Conservation (phyloP, 2,888 invertebrate genomes). For the Branchipolynoe longqiensis region DNA sequence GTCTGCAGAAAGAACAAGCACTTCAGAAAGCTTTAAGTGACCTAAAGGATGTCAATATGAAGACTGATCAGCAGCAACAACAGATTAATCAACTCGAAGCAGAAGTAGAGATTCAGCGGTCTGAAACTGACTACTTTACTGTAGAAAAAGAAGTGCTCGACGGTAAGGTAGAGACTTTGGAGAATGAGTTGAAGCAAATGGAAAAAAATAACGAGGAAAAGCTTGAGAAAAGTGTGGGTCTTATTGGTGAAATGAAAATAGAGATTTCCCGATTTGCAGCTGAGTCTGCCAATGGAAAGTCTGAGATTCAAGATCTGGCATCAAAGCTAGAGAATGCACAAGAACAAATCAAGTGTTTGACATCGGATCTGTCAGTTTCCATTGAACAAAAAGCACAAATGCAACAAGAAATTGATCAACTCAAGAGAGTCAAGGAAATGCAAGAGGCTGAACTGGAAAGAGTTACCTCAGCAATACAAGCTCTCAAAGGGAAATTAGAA, state of each 20-base stretch:
- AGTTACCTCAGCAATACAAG: not conserved
- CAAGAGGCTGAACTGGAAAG: not conserved
- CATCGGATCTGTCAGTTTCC: not conserved
- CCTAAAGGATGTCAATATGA: not conserved
- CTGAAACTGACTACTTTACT: not conserved
- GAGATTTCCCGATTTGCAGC: not conserved
- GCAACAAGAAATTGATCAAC: conserved; percentile 22
- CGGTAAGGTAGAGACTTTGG: not conserved
- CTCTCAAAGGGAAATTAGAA: not conserved
- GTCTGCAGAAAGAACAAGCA: not conserved
- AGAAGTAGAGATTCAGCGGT: not conserved
- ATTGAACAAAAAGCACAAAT: not conserved
- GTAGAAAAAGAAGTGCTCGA: not conserved
- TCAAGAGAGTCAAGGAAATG: not conserved
- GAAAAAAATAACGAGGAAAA: not conserved
- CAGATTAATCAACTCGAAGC: not conserved
- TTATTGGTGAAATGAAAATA: not conserved
- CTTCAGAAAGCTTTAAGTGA: not conserved
- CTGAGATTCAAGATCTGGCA: not conserved
- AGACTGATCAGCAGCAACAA: not conserved
- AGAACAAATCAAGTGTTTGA: not conserved
- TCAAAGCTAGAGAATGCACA: not conserved
- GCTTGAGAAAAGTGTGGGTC: not conserved
- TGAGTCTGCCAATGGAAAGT: too few relatives aligned
- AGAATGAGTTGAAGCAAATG: not conserved